Base-by-base conservation (phyloP, 2,113 vertebrate genomes). In the Actinemys pallida region DNA sequence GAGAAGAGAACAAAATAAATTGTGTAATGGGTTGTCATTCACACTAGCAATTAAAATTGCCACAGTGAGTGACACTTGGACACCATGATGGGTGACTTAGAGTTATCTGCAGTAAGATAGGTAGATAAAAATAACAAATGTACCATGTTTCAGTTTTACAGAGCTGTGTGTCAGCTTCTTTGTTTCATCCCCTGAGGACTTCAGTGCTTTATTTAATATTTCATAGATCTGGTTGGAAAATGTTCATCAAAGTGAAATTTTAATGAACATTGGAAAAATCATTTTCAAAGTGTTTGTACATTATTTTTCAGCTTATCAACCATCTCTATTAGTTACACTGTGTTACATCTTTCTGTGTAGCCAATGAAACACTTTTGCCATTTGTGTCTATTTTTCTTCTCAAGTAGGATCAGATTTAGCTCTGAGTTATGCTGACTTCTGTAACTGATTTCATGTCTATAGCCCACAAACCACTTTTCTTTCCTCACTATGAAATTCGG, bases 21-120 rank as follows among this genome's bases (percentile, higher is more conserved):
- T 29, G 2, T 59, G 78, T n/a, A 85, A 62, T 1, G 2, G 78
- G 5, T 9, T 87, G 29, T 81, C 0, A 0, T 47, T 82, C 42
- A 84, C 25, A 22, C 22, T n/a, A 84, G 10, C 5, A 10, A 19
- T 16, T 81, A 81, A 84, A 65, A 35, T 9, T 78, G 39, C 75
- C 45, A 13, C 35, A 84, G 31, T 82, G 29, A 45, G 13, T 81
- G 12, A 52, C 56, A n/a, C 8, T 5, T 76, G 35, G 24, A 54
- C 75, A 5, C 4, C 10, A 1, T 1, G 2, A 81, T 8, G 80
- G 39, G 42, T 54, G 27, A 54, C 12, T 42, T 42, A 81, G 39
- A 76, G 72, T 17, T 76, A 76, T 10, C 6, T 69, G 72, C 75
- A 76, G 54, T 0, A 3, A 88, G 6, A 76, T 78, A 56, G 3